Conservation (phyloP, 1,140 invertebrate species). For the Zaprionus africanus region DNA sequence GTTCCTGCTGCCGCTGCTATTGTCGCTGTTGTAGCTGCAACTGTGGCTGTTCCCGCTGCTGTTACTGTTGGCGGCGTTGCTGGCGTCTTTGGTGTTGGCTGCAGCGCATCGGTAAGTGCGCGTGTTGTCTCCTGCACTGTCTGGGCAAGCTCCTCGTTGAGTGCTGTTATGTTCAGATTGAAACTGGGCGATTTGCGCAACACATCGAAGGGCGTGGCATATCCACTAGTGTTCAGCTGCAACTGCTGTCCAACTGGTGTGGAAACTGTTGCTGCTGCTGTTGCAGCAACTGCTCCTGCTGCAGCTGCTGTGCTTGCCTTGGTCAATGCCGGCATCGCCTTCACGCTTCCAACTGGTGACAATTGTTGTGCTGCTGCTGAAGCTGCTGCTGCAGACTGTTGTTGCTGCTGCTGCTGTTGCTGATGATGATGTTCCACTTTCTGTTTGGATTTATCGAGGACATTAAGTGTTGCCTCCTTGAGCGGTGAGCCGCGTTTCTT, state of each 20-base stretch:
- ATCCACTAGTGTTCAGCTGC: slow-evolving; percentile 19
- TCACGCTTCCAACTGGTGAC: slow-evolving; percentile 23
- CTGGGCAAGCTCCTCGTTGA: slow-evolving; percentile 78
- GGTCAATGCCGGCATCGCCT: background rate
- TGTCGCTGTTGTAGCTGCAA: slow-evolving; percentile 17
- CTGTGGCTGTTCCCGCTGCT: background rate
- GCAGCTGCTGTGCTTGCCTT: slow-evolving; percentile 13
- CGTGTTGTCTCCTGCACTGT: slow-evolving; percentile 79
- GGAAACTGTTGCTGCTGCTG: slow-evolving; percentile 1
- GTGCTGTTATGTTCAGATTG: slow-evolving; percentile 75
- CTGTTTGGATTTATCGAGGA: slow-evolving; percentile 50
- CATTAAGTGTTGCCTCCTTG: slow-evolving; percentile 61
- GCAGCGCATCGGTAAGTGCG: slow-evolving; percentile 72
- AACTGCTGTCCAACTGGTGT: background rate
- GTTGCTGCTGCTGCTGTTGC: slow-evolving; percentile 24
- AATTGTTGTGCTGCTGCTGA: slow-evolving; percentile 37
- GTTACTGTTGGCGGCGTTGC: background rate
- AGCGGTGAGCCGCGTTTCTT: slow-evolving; percentile 80
- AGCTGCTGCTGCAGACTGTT: background rate
- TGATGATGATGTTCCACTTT: slow-evolving; percentile 52
- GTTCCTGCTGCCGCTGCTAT: background rate
- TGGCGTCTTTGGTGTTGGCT: slow-evolving; percentile 54
- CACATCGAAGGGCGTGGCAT: slow-evolving; percentile 71
- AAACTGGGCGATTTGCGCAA: slow-evolving; percentile 83
- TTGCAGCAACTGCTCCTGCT: slow-evolving; percentile 1